Percentiles rank a stretch among this genome's conserved stretches.
These are phyloP conservation scores for Strigamia transsilvanica DNA, from an alignment of 2,888 invertebrate genomes.

Conservation along the genomic window DNA sequence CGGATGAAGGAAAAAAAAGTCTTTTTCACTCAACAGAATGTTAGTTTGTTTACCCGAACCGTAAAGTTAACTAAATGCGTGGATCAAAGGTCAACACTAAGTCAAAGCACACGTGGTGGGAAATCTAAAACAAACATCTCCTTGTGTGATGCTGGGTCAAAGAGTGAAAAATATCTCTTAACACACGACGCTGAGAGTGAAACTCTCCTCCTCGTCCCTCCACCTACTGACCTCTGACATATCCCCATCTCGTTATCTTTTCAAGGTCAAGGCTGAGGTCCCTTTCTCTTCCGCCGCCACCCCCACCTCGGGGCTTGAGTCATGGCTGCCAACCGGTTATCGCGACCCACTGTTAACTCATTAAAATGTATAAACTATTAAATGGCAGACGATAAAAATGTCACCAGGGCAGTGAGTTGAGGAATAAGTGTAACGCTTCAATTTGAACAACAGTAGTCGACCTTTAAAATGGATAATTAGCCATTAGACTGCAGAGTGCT, in stretches of 20 bases:
- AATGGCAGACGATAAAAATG: conserved; percentile 10
- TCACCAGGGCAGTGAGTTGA: neutral
- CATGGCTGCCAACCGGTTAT: neutral
- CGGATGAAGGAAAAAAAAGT: neutral
- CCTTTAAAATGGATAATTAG: neutral
- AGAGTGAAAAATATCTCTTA: conserved; percentile 24
- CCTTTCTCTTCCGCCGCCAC: conserved; percentile 47
- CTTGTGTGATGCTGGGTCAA: conserved; percentile 29
- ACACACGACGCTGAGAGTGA: neutral
- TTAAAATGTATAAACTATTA: conserved; percentile 14
- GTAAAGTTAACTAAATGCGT: neutral
- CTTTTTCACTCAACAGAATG: neutral
- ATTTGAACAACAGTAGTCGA: neutral
- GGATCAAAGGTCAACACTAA: neutral
- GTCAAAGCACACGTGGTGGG: neutral
- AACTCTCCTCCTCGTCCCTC: neutral
- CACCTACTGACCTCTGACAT: conserved; percentile 42
- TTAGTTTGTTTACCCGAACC: neutral
- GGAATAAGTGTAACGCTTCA: neutral
- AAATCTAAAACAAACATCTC: conserved; percentile 33
- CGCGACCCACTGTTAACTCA: conserved; percentile 4
- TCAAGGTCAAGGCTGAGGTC: conserved; percentile 43
- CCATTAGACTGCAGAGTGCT: neutral
- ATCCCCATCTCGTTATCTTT: conserved; percentile 36
- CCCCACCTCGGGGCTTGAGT: conserved; percentile 43